Base-by-base conservation (phyloP, 2,113 vertebrate species). In the Mirounga angustirostris region DNA sequence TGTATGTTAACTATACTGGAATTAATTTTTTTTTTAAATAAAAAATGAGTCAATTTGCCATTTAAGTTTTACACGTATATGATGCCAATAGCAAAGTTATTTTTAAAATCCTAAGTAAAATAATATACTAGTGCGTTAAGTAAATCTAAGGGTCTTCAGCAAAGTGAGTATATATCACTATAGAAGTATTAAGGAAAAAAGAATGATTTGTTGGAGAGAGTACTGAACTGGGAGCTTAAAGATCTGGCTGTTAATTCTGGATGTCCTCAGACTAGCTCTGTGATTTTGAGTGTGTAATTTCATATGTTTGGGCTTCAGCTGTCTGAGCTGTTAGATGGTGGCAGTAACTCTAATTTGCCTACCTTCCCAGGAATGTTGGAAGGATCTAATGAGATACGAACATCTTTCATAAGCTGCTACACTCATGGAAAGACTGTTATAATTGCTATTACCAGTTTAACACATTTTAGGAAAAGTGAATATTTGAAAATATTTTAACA, bases 401-500 rank as follows among this genome's bases (percentile, higher is more conserved):
- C 43, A 46, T 91, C 83, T 96, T 96, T 87, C 87, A 26, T 95
- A 97, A 95, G 63, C 80, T 90, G 13, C 50, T 90, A 7, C 3
- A 24, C 6, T 73, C 30, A 91, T 79, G 26, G 63, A 92, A 92
- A 94, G 30, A 93, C 43, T 91, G 11, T 93, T 97, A 83, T 2
- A 0, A 40, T 78, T 93, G 50, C 56, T 93, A 4, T 93, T 65
- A 95, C 2, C 67, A 93, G 26, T 50, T 76, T 85, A 78, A 54
- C n/a, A 56, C 52, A 78, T 88, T 93, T 91, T 95, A 95, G 56
- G 83, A 93, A 88, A 89, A 69, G 40, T 78, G 33, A 10, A 65
- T 86, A 73, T 84, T 82, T 91, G 65, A 93, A 94, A 67, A 96
- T 83, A 94, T 76, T 93, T 94, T 96, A 84, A 91, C n/a, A 52